Conservation (phyloP, 2,797 vertebrate genomes). For the Mallotus villosus region DNA sequence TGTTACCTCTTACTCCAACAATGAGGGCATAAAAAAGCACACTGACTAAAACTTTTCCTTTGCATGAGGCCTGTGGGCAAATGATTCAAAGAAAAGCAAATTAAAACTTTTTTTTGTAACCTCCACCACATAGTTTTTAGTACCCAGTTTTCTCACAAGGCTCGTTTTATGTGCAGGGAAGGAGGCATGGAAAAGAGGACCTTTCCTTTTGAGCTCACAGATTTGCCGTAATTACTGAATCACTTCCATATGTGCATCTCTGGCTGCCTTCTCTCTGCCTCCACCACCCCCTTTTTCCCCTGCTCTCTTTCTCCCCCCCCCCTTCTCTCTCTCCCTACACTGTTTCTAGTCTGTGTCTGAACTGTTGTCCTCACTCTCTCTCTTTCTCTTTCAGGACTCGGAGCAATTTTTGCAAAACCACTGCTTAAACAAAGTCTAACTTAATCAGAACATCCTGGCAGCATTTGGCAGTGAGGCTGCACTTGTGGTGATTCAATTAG, state of each 20-base stretch:
- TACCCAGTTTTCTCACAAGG: conserved; percentile 72
- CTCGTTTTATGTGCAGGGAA: conserved; percentile 68
- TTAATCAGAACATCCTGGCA: conserved; percentile 81
- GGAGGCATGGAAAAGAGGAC: conserved; percentile 77
- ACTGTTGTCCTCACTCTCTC: neutral
- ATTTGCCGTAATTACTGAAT: conserved; percentile 86
- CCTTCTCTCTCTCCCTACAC: conserved; percentile 43
- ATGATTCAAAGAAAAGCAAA: conserved; percentile 44
- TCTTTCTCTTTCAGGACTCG: conserved; percentile 41
- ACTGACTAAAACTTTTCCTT: conserved; percentile 17
- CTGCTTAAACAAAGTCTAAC: conserved; percentile 76
- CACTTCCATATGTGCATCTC: conserved; percentile 84
- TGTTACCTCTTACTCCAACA: conserved; percentile 38
- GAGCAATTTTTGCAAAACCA: conserved; percentile 61
- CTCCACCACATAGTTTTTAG: conserved; percentile 54
- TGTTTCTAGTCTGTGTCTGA: conserved; percentile 31
- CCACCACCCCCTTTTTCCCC: conserved; percentile 63
- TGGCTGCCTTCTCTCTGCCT: conserved; percentile 74
- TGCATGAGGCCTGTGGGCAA: conserved; percentile 15
- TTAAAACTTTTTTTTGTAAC: conserved; percentile 41
- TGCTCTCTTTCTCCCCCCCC: conserved; percentile 26
- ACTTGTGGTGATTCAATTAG: conserved; percentile 74
- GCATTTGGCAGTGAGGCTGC: conserved; percentile 65
- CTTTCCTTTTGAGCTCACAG: conserved; percentile 82
- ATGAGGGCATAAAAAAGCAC: conserved; percentile 15